phyloP scores from a whole-genome alignment of 2,797 vertebrate species.

The Lepidocolaptes lacrymiger region DNA sequence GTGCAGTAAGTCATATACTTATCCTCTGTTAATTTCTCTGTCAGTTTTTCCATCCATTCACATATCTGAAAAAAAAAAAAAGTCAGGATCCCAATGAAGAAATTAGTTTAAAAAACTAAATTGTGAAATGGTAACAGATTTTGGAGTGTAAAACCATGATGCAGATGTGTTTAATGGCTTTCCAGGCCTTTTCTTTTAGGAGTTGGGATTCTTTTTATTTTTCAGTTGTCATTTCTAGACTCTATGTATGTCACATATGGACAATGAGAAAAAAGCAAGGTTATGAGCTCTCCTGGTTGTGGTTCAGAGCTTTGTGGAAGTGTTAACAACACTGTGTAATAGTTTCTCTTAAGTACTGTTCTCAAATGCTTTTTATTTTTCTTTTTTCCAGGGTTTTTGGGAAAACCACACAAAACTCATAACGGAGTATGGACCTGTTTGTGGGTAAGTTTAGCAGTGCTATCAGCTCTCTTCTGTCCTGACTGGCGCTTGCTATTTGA shows the following conservation, averaged over 20 bases:
- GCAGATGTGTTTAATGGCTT: background rate
- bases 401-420: constrained; percentile 82
- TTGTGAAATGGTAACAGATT: background rate
- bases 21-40: background rate
- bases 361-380: constrained; percentile 26
- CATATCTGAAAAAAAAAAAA: background rate
- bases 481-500: background rate
- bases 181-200: background rate
- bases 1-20: background rate
- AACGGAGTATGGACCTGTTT: constrained; percentile 85
- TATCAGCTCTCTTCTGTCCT: background rate
- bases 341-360: background rate
- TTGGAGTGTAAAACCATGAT: background rate
- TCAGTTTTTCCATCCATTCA: background rate
- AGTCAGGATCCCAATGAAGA: background rate
- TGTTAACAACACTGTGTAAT: background rate
- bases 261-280: background rate
- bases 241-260: background rate
- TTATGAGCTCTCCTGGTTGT: background rate
- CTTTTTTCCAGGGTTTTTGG: constrained; percentile 85
- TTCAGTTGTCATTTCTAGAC: background rate
- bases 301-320: background rate
- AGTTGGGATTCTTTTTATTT: background rate
- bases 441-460: constrained; percentile 84
- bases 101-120: background rate